Percentiles rank a stretch among this genome's conserved stretches.
phyloP scores from a whole-genome alignment of 1,140 invertebrate genomes.

The Drosophila burlai region DNA sequence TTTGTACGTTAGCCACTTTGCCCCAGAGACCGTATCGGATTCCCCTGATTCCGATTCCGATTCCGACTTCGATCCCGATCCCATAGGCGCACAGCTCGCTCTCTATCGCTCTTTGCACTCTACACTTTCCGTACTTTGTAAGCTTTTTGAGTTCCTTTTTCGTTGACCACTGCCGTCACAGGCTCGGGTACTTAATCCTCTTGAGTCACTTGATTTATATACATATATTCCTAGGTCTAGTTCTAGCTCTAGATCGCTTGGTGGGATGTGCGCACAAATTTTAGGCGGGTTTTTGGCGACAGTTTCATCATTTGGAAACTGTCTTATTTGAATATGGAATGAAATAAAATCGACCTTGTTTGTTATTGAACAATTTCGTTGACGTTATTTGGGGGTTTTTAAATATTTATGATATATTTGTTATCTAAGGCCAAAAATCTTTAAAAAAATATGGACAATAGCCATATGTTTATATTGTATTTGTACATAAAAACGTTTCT shows the following conservation, averaged over 20 bases:
- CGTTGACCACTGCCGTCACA: constrained; percentile 39
- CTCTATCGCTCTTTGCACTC: constrained; percentile 17
- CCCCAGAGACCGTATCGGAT: constrained; percentile 16
- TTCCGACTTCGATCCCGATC: constrained; percentile 1
- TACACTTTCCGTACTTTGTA: constrained; percentile 39
- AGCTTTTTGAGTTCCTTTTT: constrained; percentile 52
- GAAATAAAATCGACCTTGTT: constrained; percentile 68
- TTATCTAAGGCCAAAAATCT: too few species aligned
- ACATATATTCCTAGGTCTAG: constrained; percentile 8
- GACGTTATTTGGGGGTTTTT: neutral
- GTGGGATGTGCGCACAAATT: constrained; percentile 39
- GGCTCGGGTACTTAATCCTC: constrained; percentile 47
- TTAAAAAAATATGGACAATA: too few species aligned
- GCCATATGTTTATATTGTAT: too few species aligned
- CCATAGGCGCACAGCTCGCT: constrained; percentile 47
- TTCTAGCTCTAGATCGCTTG: constrained; percentile 10
- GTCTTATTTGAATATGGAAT: constrained; percentile 35
- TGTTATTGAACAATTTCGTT: constrained; percentile 54
- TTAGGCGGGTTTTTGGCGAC: constrained; percentile 25
- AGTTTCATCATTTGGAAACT: constrained; percentile 41
- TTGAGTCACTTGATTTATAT: constrained; percentile 26
- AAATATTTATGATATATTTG: neutral
- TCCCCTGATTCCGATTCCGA: constrained; percentile 7
- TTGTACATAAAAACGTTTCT: too few species aligned
- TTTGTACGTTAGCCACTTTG: constrained; percentile 54